These are phyloP conservation scores for Eulemur coronatus DNA, from an alignment of 2,797 vertebrate genomes.

Conservation along the genomic window DNA sequence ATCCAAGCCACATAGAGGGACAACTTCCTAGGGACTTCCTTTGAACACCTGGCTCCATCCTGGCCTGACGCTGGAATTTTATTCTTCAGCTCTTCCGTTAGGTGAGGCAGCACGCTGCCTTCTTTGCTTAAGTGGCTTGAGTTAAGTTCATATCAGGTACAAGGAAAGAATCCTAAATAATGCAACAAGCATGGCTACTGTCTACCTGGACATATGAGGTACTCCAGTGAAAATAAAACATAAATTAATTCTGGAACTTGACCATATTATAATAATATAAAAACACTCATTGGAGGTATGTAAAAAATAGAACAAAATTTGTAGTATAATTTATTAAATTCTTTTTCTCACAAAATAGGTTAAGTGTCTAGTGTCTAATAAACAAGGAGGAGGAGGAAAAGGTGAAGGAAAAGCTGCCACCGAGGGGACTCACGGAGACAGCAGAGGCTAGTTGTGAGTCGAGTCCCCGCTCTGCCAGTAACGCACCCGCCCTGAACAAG, in stretches of 20 bases:
- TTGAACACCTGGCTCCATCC: background rate
- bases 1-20: background rate
- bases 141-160: background rate
- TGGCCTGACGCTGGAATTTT: background rate
- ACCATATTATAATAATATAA: background rate
- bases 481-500: background rate
- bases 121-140: background rate
- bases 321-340: too few species aligned
- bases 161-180: background rate
- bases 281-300: background rate
- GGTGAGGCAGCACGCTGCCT: background rate
- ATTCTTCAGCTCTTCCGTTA: background rate
- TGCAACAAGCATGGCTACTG: background rate
- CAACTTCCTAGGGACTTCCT: background rate
- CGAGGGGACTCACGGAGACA: too few species aligned
- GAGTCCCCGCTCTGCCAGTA: background rate
- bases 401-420: background rate
- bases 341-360: too few species aligned
- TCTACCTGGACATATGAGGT: background rate
- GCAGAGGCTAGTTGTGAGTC: background rate
- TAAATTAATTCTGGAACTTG: background rate
- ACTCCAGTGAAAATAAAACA: background rate
- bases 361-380: background rate
- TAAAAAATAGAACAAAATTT: background rate
- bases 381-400: background rate